Conservation (phyloP, 2,797 vertebrate genomes). For the Diglossa cyanea region DNA sequence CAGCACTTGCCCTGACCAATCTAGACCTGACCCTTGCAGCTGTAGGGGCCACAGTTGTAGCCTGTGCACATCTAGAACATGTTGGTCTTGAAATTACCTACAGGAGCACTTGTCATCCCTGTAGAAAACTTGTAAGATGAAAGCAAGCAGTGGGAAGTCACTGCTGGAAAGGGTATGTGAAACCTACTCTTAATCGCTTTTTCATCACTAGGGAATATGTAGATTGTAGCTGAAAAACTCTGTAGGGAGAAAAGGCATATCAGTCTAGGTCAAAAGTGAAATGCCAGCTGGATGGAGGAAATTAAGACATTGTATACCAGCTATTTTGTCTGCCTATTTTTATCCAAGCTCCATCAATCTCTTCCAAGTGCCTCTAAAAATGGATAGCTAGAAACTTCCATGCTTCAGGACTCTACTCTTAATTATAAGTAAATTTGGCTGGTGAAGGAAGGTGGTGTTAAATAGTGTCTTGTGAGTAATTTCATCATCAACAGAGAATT, state of each 20-base stretch:
- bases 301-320: background rate
- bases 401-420: background rate
- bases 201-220: background rate
- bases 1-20: background rate
- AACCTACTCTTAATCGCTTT: background rate
- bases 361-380: background rate
- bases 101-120: background rate
- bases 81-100: background rate
- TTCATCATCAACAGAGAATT: background rate
- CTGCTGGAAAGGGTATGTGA: background rate
- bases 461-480: background rate
- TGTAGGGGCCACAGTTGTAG: accelerated
- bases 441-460: background rate
- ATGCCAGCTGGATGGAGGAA: background rate
- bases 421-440: background rate
- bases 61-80: background rate
- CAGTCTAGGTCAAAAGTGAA: background rate
- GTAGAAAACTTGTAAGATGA: background rate
- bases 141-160: background rate
- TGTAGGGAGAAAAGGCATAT: background rate
- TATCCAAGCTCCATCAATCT: background rate
- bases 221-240: background rate
- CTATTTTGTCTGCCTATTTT: background rate
- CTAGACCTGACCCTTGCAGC: background rate
- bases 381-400: background rate